Evolutionary conservation across 2,797 vertebrate species (phyloP), one percentile per base, ranked within the genome.

Genomic region (Cichlasoma orientale): DNA sequence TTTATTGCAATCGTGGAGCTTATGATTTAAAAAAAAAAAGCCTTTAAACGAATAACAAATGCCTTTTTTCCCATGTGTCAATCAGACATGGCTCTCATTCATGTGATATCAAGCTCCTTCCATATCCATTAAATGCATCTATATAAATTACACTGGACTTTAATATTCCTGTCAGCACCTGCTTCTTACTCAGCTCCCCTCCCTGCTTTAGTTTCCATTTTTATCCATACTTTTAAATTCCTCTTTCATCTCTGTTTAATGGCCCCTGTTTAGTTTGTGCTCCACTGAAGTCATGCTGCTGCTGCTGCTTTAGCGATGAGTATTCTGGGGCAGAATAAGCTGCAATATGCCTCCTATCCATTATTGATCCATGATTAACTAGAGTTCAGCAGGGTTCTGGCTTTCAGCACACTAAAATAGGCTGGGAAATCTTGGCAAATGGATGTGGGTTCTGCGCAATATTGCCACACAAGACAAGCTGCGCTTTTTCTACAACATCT

Each of bases 321-420:
- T 80, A 85, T 86, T 88, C 82, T 76, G 75, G 77, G 69, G 38
- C 57, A 71, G 78, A 89, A 92, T 88, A 76, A 91, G 87, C 70
- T 73, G 77, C 88, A 87, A 77, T 83, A 85, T 80, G 80, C 66
- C 76, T 88, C 76, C 69, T 82, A 87, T 93, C 87, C 85, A 92
- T 94, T 94, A 94, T 92, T 91, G 93, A 94, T 93, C 91, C 59
- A 33, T 82, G 79, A 92, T 91, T 91, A 90, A 88, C 75, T 23
- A 31, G 58, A 82, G 78, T 86, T 89, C 84, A 81, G 77, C 36
- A 10, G n/a, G 72, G 68, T 55, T 87, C 70, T 63, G 72, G 38
- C 79, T 63, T 69, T 74, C 71, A 74, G 59, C 58, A n/a, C 21
- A 29, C 21, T 68, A 44, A 81, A 78, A 75, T 14, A 53, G 33